Evolutionary conservation across 2,113 vertebrate genomes (phyloP).

Genomic region (human): GRCh38 chr5:16774501-16775000

Average conservation of each 20-base stretch:
- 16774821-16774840: neutral
- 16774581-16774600: too few species aligned
- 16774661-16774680: too few species aligned
- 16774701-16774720: too few species aligned
- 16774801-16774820: neutral
- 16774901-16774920: accelerated
- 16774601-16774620: too few species aligned
- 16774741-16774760: neutral
- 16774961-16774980: neutral
- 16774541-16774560: too few species aligned
- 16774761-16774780: neutral
- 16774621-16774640: too few species aligned
- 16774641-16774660: too few species aligned
- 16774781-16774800: neutral
- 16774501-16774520: too few species aligned
- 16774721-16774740: neutral
- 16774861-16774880: neutral
- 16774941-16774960: accelerated
- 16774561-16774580: too few species aligned
- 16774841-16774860: neutral
- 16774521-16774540: too few species aligned
- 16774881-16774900: neutral
- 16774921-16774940: neutral
- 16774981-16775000: neutral
- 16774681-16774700: too few species aligned